Percentiles rank a stretch among this genome's conserved stretches.
phyloP scores from a whole-genome alignment of 2,888 invertebrate species.

The Drosophila differens region DNA sequence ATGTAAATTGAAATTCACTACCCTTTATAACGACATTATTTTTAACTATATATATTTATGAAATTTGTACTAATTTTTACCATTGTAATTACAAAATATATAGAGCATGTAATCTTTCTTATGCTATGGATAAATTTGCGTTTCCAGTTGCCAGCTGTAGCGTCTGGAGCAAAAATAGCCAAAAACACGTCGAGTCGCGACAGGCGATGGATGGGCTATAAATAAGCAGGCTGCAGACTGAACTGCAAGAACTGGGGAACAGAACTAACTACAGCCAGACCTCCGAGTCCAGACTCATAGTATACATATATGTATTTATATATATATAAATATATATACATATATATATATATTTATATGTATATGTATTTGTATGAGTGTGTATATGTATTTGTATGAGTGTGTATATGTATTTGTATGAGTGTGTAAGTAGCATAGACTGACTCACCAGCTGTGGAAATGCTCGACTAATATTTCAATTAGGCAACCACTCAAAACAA shows the following conservation, averaged over 20 bases:
- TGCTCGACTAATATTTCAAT: slow-evolving; percentile 78
- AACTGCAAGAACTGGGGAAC: slow-evolving; percentile 49
- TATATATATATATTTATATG: not conserved
- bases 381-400: not conserved
- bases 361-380: not conserved
- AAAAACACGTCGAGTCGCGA: slow-evolving; percentile 67
- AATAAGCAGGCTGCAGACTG: slow-evolving; percentile 71
- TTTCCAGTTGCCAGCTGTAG: slow-evolving; percentile 58
- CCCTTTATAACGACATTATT: not conserved
- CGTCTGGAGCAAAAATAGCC: slow-evolving; percentile 77
- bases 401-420: not conserved
- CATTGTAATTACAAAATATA: not conserved
- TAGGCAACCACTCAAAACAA: slow-evolving; percentile 49
- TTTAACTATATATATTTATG: not conserved
- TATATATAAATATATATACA: not conserved
- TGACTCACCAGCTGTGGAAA: slow-evolving; percentile 66
- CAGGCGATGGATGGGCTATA: slow-evolving; percentile 80
- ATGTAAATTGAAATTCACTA: not conserved
- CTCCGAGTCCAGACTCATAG: slow-evolving; percentile 15
- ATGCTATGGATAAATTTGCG: not conserved
- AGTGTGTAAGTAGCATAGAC: slow-evolving; percentile 17
- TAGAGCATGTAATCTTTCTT: slow-evolving; percentile 42
- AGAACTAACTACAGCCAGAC: slow-evolving; percentile 33
- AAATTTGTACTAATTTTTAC: not conserved
- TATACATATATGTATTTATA: not conserved